A percentile compares a stretch with the other conserved stretches of the same genome.
These are phyloP conservation scores for Lutjanus campechanus DNA, from an alignment of 2,797 vertebrate species.

Conservation along the genomic window DNA sequence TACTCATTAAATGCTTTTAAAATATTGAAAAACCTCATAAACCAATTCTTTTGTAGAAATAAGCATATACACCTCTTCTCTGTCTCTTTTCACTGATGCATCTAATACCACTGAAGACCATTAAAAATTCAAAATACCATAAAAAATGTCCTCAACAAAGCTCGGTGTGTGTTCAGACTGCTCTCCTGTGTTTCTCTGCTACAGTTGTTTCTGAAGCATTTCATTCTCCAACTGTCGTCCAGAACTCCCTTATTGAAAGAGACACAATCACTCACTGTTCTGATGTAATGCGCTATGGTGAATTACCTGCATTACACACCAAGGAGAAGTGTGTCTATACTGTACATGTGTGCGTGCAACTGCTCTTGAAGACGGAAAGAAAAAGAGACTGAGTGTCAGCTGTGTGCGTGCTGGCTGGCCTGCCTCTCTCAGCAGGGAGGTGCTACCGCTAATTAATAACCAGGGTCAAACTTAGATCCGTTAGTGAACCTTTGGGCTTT, in stretches of 20 bases:
- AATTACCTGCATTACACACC: conserved; percentile 62
- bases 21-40: conserved; percentile 9
- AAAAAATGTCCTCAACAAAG: conserved; percentile 27
- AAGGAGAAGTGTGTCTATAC: conserved; percentile 17
- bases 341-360: conserved; percentile 23
- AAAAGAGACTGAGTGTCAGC: conserved; percentile 26
- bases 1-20: conserved; percentile 7
- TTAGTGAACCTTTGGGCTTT: conserved; percentile 61
- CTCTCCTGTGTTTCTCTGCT: conserved; percentile 59
- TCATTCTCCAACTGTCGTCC: conserved; percentile 47
- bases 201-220: conserved; percentile 59
- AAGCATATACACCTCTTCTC: conserved; percentile 19
- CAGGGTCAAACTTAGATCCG: conserved; percentile 66
- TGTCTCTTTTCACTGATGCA: conserved; percentile 57
- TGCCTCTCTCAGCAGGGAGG: conserved; percentile 58
- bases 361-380: conserved; percentile 36
- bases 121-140: conserved; percentile 53
- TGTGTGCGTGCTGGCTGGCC: conserved; percentile 35
- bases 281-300: conserved; percentile 74
- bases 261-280: conserved; percentile 74
- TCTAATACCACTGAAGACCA: conserved; percentile 43
- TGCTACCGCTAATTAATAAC: conserved; percentile 75
- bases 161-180: conserved; percentile 45
- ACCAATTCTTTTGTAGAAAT: neutral
- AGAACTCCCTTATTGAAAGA: conserved; percentile 46